These are phyloP conservation scores for Theocolax elegans DNA, from an alignment of 1,140 invertebrate species.

Conservation along the genomic window DNA sequence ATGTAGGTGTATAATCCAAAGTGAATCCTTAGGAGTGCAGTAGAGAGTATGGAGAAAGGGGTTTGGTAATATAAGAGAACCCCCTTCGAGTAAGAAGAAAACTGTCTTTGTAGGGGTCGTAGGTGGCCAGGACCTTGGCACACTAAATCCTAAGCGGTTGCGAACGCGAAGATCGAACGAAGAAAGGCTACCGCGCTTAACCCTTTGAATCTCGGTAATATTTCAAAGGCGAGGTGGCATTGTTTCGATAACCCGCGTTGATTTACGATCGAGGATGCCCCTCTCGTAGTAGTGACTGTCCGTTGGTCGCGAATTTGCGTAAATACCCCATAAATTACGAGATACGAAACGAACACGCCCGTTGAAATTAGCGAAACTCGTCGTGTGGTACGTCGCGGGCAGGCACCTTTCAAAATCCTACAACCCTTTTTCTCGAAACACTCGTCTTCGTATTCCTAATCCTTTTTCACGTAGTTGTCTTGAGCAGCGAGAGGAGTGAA, in stretches of 20 bases:
- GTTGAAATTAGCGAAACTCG: conserved; percentile 47
- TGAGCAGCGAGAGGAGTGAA: no score
- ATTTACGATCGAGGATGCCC: conserved; percentile 51
- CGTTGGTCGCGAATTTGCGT: conserved; percentile 49
- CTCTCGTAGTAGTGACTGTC: not conserved
- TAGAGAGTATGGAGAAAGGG: no score
- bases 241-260: conserved; percentile 43
- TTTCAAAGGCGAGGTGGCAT: conserved; percentile 45
- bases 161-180: no score
- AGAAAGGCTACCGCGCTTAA: conserved; percentile 30
- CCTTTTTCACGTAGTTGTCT: conserved; percentile 30
- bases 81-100: no score
- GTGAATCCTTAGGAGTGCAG: no score
- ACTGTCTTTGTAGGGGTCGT: no score
- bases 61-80: no score
- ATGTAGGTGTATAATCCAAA: no score
- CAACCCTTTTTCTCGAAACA: conserved; percentile 30
- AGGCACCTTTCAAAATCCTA: no score
- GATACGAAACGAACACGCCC: not conserved
- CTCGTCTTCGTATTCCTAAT: no score
- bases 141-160: conserved; percentile 45
- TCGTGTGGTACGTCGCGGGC: not conserved
- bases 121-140: conserved; percentile 33
- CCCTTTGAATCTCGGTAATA: conserved; percentile 46
- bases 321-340: conserved; percentile 54